Base-by-base conservation (phyloP, 2,888 invertebrate species). In the Drosophila sordidula region DNA sequence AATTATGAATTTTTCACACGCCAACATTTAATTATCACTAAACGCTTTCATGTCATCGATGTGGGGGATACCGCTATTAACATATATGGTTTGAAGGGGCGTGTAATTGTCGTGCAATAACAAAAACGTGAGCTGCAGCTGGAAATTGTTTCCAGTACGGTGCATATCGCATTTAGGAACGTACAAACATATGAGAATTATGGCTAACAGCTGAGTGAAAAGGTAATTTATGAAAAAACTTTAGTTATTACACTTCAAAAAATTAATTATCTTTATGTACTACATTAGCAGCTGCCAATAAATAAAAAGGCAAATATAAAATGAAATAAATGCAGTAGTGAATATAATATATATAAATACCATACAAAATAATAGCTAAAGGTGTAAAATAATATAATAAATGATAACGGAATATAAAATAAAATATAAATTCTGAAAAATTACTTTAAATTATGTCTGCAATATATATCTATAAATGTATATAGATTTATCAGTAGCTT, bases 1-100 rank as follows among this genome's bases (percentile, higher is more conserved):
- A 71, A 72, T 83, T 86, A 86, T 78, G 67, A 70, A 82, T 83
- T 83, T 83, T 74, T 62, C 80, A 83, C 86, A 86, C 82, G 79
- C 57, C 58, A 74, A 54, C 83, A 66, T 74, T 83, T 83, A 83
- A 86, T 84, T 84, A 83, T 74, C 74, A 67, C 52, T 80, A 80
- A 84, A 83, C 68, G 67, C 70, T 62, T 78, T 56, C 78, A 69
- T 78, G 80, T 80, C 86, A 82, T 78, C 83, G 72, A 82, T 78
- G 75, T 69, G 51, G 41, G 62, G 44, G 29, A 65, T 25, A 72
- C 29, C 70, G 67, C 70, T 57, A 81, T 83, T 83, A 83, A 70
- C 76, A 77, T 85, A 58, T 34, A 38, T 26, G 14, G 46, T 46
- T 56, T 63, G 32, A 45, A 42, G 52, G 54, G 52, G 55, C 67